phyloP scores from a whole-genome alignment of 2,888 invertebrate species.

The Escarpia spicata region DNA sequence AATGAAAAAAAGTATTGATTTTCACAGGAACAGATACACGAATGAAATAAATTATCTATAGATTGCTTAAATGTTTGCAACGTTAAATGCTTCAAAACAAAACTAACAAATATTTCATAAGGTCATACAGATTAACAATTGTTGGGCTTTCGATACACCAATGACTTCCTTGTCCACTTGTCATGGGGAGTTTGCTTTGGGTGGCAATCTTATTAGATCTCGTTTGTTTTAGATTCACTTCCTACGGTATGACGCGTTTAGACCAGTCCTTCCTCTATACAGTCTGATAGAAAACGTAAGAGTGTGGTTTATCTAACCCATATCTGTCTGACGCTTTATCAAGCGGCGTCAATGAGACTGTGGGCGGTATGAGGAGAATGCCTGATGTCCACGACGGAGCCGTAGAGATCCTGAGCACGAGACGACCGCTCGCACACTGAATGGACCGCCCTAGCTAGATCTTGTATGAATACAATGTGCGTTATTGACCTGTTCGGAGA shows the following conservation, averaged over 20 bases:
- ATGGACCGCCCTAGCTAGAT: neutral
- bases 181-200: neutral
- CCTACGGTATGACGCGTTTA: neutral
- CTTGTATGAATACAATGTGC: too few relatives aligned
- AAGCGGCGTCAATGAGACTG: neutral
- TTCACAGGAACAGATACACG: too few relatives aligned
- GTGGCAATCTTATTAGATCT: neutral
- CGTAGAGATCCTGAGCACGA: neutral
- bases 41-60: too few relatives aligned
- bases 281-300: neutral
- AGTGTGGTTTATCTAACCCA: neutral
- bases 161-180: neutral
- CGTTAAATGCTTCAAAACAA: too few relatives aligned
- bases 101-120: neutral
- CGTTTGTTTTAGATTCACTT: neutral
- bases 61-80: too few relatives aligned
- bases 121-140: neutral
- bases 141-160: neutral
- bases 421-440: neutral
- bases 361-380: neutral
- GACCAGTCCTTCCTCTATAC: neutral
- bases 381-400: neutral
- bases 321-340: neutral
- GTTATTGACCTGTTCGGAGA: too few relatives aligned
- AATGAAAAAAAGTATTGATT: too few relatives aligned